phyloP scores from a whole-genome alignment of 2,888 invertebrate species.

The Mayetiola destructor region DNA sequence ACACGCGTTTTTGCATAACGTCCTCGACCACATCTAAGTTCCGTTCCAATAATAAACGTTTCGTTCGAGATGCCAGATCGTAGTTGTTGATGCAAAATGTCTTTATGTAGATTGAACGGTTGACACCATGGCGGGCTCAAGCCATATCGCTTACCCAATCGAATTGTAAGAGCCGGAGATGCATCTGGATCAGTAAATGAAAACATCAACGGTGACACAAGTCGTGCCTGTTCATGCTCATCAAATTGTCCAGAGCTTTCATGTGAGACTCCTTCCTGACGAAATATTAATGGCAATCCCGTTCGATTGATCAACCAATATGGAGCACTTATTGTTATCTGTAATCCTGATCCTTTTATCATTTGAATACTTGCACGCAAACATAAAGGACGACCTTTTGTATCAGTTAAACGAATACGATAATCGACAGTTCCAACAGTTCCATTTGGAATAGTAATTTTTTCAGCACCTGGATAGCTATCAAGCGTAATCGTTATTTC shows the following conservation, averaged over 20 bases:
- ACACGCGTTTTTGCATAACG: constrained; percentile 82
- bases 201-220: constrained; percentile 84
- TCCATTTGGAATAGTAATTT: constrained; percentile 40
- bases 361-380: constrained; percentile 52
- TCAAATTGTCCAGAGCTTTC: constrained; percentile 82
- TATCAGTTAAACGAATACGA: constrained; percentile 61
- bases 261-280: constrained; percentile 65
- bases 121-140: constrained; percentile 62
- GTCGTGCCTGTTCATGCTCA: constrained; percentile 88
- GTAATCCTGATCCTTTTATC: constrained; percentile 45
- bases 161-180: constrained; percentile 55
- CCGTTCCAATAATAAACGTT: constrained; percentile 62
- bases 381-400: constrained; percentile 53
- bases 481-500: constrained; percentile 68
- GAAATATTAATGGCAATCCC: constrained; percentile 87
- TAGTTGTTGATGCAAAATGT: constrained; percentile 51
- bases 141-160: constrained; percentile 56
- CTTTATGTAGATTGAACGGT: constrained; percentile 70
- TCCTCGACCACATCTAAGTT: constrained; percentile 75
- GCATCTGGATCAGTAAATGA: constrained; percentile 84
- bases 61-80: constrained; percentile 36
- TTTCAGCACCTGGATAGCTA: constrained; percentile 61
- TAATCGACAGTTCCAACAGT: constrained; percentile 43
- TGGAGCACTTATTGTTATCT: constrained; percentile 62
- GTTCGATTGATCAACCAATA: constrained; percentile 95